A percentile compares a stretch with the other conserved stretches of the same genome.
These are phyloP conservation scores for Xiphophorus hellerii DNA, from an alignment of 2,113 vertebrate species.

Conservation along the genomic window DNA sequence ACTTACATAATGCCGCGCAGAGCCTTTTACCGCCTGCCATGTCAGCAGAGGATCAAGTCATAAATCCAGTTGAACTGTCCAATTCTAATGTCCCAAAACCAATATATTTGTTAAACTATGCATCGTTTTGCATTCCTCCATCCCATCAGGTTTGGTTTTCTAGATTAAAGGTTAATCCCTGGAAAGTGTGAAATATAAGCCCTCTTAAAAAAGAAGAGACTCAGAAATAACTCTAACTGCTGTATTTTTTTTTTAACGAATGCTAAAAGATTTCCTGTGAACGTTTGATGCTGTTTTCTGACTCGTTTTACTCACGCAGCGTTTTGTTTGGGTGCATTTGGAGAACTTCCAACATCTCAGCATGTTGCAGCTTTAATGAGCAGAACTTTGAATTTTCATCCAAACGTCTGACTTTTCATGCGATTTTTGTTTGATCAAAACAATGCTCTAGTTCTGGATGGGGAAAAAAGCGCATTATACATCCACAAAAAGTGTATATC, in stretches of 20 bases:
- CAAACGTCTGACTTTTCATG: not conserved
- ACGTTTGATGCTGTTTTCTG: not conserved
- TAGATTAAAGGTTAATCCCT: not conserved
- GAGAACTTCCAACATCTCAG: not conserved
- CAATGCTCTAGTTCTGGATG: not conserved
- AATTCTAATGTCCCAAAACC: not conserved
- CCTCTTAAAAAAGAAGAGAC: not conserved
- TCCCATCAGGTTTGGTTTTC: not conserved
- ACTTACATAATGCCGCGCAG: not conserved
- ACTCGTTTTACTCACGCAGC: not conserved
- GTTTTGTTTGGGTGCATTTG: not conserved
- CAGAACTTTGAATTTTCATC: not conserved
- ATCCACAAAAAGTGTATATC: not conserved
- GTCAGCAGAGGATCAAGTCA: constrained; percentile 15
- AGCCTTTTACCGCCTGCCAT: not conserved
- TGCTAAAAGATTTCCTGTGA: not conserved
- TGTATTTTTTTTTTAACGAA: not conserved
- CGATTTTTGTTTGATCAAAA: not conserved
- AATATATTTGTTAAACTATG: not conserved
- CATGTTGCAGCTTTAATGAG: not conserved
- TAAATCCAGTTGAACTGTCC: not conserved
- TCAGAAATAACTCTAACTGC: not conserved
- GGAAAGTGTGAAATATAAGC: not conserved
- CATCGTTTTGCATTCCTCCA: not conserved
- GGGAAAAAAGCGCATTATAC: not conserved